Evolutionary conservation across 2,888 invertebrate genomes (phyloP), one percentile per base, ranked within the genome.

Genomic region (Halictus quadricinctus): DNA sequence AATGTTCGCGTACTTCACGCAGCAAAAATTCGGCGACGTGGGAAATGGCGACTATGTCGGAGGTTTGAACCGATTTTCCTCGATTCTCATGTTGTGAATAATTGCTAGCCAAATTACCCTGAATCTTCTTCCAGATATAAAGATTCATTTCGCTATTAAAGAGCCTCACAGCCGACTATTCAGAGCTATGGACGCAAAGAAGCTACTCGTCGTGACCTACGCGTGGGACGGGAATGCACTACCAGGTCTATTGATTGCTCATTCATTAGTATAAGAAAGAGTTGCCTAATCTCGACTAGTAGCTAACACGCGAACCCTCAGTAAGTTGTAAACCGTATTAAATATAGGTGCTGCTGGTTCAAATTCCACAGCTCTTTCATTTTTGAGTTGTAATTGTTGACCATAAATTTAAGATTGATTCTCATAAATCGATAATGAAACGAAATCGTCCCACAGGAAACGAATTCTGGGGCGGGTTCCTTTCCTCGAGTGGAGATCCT

Each of bases 221-320:
- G 96, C 97, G 0, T 97, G 97, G 96, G 97, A 97, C 91, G 96
- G 96, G 12, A 97, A 97, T 91, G 96, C 97, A 0, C 95, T 96
- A 81, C 97, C 97, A 1, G 94, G 94, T 92, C 70, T 70, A 43
- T 70, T 13, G 43, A 70, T 70, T 43, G 43, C 43, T 13, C 21
- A n/a, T 43, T 43, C 15, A 64, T 64, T 64, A 29, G 29, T 15
- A 6, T 13, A 29, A 29, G 29, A 18, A n/a, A 64, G 8, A 15
- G 29, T 64, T 18, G 64, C 8, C 29, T 64, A 29, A 29, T 64
- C 29, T 29, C 1, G 2, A 8, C 15, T 18, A 64, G 29, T 18
- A 18, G 0, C n/a, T n/a, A 10, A n/a, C 6, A 8, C 21, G 2
- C 18, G 21, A 21, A 54, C 8, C 54, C 1, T 58, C 58, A 8